Evolutionary conservation across 2,797 vertebrate species (phyloP).

Genomic region (Myotis vivesi): DNA sequence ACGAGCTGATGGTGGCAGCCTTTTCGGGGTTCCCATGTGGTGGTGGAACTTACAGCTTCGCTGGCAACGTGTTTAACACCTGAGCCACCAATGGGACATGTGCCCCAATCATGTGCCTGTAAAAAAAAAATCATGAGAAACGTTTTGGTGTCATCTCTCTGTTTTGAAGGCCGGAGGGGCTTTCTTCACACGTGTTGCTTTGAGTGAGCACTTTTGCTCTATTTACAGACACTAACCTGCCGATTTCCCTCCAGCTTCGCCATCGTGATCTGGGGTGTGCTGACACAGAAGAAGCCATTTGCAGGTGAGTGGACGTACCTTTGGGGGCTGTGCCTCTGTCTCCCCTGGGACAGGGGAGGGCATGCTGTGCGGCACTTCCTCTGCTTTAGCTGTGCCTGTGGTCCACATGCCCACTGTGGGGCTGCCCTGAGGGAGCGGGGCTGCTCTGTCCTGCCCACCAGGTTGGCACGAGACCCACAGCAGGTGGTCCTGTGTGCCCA

Average conservation of each 20-base stretch:
- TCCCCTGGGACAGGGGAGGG: rapidly evolving
- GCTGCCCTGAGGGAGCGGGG: rapidly evolving
- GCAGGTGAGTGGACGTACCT: constrained; percentile 87
- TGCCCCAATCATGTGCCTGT: rapidly evolving
- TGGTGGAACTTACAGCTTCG: rapidly evolving
- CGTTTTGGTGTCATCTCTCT: rapidly evolving
- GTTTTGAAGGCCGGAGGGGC: background rate
- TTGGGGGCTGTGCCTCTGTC: rapidly evolving
- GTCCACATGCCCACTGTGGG: rapidly evolving
- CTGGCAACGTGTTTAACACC: rapidly evolving
- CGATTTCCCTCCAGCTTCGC: constrained; percentile 88
- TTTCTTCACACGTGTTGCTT: rapidly evolving
- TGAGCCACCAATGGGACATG: rapidly evolving
- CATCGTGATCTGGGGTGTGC: constrained; percentile 96
- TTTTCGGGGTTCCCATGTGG: rapidly evolving
- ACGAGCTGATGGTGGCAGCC: rapidly evolving
- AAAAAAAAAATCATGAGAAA: rapidly evolving
- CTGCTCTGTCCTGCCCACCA: background rate
- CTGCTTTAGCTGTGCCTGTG: rapidly evolving
- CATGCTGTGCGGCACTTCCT: rapidly evolving
- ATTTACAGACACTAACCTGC: rapidly evolving
- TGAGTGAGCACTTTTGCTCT: rapidly evolving
- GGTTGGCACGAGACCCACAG: rapidly evolving
- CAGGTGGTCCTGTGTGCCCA: rapidly evolving
- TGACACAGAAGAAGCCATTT: constrained; percentile 98